Conservation (phyloP, 2,888 invertebrate species). For the Hecatera dysodea region DNA sequence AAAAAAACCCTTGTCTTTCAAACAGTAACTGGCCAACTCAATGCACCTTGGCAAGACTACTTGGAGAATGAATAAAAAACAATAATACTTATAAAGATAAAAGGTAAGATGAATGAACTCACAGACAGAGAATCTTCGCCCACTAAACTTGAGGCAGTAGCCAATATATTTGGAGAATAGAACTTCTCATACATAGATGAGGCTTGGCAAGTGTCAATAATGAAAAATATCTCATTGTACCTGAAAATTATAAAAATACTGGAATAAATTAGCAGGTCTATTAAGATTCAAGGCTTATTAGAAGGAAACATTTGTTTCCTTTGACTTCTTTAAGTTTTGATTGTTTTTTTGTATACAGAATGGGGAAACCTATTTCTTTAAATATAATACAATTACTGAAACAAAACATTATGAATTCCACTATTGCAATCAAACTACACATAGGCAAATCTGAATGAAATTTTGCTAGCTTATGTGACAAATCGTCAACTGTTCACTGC, state of each 20-base stretch:
- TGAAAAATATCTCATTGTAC: conserved; percentile 99
- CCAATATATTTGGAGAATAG: conserved; percentile 99
- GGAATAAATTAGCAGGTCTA: not conserved
- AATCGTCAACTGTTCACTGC: too few species aligned
- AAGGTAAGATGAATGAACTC: conserved; percentile 74
- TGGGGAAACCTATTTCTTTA: not conserved
- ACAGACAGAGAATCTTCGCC: conserved; percentile 99
- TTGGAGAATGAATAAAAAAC: not conserved
- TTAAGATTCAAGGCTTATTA: not conserved
- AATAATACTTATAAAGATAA: not conserved
- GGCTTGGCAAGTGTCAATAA: conserved; percentile 99
- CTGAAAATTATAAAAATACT: conserved; percentile 82
- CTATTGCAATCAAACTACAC: too few species aligned
- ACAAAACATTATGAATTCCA: not conserved
- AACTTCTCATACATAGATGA: conserved; percentile 99
- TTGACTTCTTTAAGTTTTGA: not conserved
- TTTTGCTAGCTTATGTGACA: too few species aligned
- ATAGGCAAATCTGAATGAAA: too few species aligned
- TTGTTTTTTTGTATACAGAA: not conserved
- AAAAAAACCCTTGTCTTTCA: too few species aligned
- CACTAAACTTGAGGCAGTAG: conserved; percentile 98
- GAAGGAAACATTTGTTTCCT: not conserved
- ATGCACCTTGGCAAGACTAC: too few species aligned
- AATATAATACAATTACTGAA: not conserved
- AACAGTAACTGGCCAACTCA: too few species aligned